Base-by-base conservation (phyloP, 2,888 invertebrate genomes). In the Timandra comae region DNA sequence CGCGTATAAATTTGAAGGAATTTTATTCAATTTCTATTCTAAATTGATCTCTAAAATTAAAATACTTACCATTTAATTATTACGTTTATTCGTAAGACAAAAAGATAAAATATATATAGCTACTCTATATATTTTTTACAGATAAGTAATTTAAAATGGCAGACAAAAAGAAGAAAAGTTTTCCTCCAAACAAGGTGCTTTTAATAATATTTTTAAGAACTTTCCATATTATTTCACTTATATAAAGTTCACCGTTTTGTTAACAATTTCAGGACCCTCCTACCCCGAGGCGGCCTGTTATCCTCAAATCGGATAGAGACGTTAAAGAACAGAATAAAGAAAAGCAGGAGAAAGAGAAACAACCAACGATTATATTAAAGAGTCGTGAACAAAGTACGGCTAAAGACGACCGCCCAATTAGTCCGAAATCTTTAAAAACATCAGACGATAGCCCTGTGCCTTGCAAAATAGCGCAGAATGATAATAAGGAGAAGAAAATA, bases 291-390 rank as follows among this genome's bases (percentile, higher is more conserved):
- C 61, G 85, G 24, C 85, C 86, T 9, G 63, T 86, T 6, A 86
- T 86, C 41, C 54, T 85, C n/a, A 87, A 86, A 49, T 84, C 82
- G 6, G 87, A 87, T 33, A 66, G 87, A 12, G 87, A 87, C 24
- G 35, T 54, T 1, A 77, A 80, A 52, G 82, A 86, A 19, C 63
- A 51, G 29, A 23, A 28, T 4, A 82, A 79, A 56, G 80, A 81
- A 2, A 82, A 78, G 43, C 58, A 43, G 23, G 80, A 80, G 29
- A 86, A 81, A 50, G 87, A 87, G 35, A 87, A 75, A 41, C 89
- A 88, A 45, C 92, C 92, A 1, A 91, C 91, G 8, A 90, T 92
- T 49, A 88, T 92, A 49, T 68, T 92, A 10, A 91, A 91, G 71
- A 88, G 90, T 1, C 79, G 91, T 41, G 92, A 92, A 65, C 85